A percentile compares a stretch with the other conserved stretches of the same genome.
These are phyloP conservation scores for Paguma larvata DNA, from an alignment of 2,797 vertebrate genomes.

Conservation along the genomic window DNA sequence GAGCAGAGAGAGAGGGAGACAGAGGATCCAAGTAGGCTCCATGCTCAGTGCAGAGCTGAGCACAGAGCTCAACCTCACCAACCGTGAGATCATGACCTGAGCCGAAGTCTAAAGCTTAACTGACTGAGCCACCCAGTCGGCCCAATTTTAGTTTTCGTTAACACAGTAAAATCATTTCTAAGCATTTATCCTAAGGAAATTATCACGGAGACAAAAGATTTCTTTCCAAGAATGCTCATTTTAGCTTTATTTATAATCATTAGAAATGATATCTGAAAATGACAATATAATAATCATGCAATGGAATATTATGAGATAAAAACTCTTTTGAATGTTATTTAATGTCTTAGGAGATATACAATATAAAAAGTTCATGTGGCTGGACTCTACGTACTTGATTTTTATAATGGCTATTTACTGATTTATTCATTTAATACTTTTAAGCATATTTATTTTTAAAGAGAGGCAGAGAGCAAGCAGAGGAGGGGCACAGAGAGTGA, in stretches of 20 bases:
- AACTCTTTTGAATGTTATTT: constrained; percentile 18
- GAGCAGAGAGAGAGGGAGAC: too few species aligned
- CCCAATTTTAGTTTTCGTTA: background rate
- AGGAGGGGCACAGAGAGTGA: too few species aligned
- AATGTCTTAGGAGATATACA: background rate
- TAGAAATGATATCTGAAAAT: constrained; percentile 38
- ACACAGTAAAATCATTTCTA: background rate
- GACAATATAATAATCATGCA: background rate
- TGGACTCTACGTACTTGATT: background rate
- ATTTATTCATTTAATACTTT: too few species aligned
- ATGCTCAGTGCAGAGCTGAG: too few species aligned
- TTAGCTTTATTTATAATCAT: background rate
- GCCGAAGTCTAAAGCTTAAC: too few species aligned
- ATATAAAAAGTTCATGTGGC: background rate
- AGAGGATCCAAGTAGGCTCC: too few species aligned
- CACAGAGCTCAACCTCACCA: too few species aligned
- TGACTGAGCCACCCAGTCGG: too few species aligned
- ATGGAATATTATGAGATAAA: background rate
- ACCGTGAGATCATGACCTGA: too few species aligned
- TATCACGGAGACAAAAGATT: background rate
- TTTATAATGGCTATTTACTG: too few species aligned
- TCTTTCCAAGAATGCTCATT: constrained; percentile 20
- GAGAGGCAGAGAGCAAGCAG: too few species aligned
- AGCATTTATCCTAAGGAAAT: background rate
- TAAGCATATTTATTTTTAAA: too few species aligned